Conservation (phyloP, 2,797 vertebrate species). For the Manis crassicaudata region DNA sequence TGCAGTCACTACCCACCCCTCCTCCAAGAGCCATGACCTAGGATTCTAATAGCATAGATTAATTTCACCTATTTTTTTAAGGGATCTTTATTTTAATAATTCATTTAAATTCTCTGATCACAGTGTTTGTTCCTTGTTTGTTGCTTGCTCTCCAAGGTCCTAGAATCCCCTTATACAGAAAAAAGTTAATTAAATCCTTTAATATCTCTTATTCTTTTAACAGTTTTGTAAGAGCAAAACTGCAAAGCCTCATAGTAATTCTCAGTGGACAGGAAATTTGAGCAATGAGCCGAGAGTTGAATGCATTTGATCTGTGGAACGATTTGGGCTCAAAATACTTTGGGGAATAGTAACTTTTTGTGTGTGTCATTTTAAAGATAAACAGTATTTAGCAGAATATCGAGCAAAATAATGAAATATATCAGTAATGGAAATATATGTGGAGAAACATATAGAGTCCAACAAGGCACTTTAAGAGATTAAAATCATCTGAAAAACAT, state of each 20-base stretch:
- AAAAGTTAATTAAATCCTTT: neutral
- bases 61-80: conserved; percentile 8
- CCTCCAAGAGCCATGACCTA: neutral
- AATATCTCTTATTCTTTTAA: conserved; percentile 42
- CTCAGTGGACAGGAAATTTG: conserved; percentile 22
- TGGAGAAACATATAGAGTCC: conserved; percentile 53
- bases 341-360: conserved; percentile 61
- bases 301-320: conserved; percentile 64
- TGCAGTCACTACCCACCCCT: neutral
- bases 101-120: conserved; percentile 3
- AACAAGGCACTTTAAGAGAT: conserved; percentile 61
- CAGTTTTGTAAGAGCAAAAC: no score
- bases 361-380: conserved; percentile 60
- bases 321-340: conserved; percentile 59
- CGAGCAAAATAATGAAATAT: conserved; percentile 63
- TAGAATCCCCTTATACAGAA: neutral
- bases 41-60: neutral
- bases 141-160: neutral
- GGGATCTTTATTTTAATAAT: neutral
- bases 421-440: conserved; percentile 55
- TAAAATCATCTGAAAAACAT: conserved; percentile 70
- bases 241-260: neutral
- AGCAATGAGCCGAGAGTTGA: conserved; percentile 36
- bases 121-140: neutral
- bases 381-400: conserved; percentile 68